Conservation (phyloP, 2,888 invertebrate genomes). For the Trissolcus japonicus region DNA sequence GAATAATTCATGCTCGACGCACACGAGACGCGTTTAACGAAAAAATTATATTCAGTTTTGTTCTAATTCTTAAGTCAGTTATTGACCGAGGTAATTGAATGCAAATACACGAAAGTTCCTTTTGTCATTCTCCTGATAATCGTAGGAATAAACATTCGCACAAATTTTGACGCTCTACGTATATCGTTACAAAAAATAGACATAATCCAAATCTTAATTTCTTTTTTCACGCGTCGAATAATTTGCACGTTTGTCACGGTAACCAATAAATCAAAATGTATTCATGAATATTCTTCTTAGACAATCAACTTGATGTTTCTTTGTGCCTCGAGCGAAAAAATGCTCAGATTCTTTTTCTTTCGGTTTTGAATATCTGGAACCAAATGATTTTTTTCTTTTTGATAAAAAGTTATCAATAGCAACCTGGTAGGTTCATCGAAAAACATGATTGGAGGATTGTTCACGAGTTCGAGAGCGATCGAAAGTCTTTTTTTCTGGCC, state of each 20-base stretch:
- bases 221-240: too few relatives aligned
- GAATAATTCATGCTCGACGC: constrained; percentile 11
- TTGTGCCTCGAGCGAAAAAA: too few relatives aligned
- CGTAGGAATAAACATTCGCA: too few relatives aligned
- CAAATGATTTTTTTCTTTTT: background rate
- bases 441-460: constrained; percentile 98
- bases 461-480: constrained; percentile 94
- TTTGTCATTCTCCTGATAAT: background rate
- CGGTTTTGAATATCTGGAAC: too few relatives aligned
- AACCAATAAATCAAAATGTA: too few relatives aligned
- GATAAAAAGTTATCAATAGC: constrained; percentile 5
- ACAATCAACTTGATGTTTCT: too few relatives aligned
- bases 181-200: too few relatives aligned
- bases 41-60: constrained; percentile 16
- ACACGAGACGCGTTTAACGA: constrained; percentile 1
- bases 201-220: too few relatives aligned
- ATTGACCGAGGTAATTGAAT: constrained; percentile 4
- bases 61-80: constrained; percentile 10
- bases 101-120: background rate
- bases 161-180: too few relatives aligned
- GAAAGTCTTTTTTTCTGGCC: constrained; percentile 97
- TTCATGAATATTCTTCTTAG: too few relatives aligned
- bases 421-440: constrained; percentile 96
- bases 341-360: too few relatives aligned
- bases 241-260: too few relatives aligned